phyloP scores from a whole-genome alignment of 2,888 invertebrate genomes.

The Pollenia labialis region DNA sequence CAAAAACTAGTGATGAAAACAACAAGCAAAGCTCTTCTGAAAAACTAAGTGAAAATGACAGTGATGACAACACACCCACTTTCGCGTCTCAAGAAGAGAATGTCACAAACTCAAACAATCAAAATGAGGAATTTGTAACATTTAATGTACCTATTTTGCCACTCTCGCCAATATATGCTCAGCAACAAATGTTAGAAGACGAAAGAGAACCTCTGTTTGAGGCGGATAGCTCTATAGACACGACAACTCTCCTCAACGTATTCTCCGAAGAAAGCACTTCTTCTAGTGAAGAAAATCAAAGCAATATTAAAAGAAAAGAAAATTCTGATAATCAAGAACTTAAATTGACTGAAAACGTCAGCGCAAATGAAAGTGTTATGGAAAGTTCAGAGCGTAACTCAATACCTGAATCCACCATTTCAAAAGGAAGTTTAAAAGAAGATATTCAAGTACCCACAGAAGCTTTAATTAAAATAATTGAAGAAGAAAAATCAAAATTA shows the following conservation, averaged over 20 bases:
- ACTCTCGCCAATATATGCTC: constrained; percentile 77
- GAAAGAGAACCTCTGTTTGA: constrained; percentile 76
- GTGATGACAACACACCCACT: constrained; percentile 1
- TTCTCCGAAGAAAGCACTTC: constrained; percentile 31
- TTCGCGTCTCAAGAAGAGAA: neutral
- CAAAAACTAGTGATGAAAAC: constrained; percentile 24
- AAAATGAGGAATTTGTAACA: constrained; percentile 74
- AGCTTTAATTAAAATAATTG: neutral
- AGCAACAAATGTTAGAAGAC: constrained; percentile 76
- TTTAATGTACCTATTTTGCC: constrained; percentile 75
- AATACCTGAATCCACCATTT: constrained; percentile 22
- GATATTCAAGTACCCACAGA: neutral
- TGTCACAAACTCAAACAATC: neutral
- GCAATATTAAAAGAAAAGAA: neutral
- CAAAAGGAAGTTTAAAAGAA: constrained; percentile 8
- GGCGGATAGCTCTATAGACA: constrained; percentile 34
- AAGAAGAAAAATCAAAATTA: constrained; percentile 33
- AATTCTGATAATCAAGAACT: neutral
- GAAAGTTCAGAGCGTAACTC: constrained; percentile 2
- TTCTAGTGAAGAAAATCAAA: constrained; percentile 5
- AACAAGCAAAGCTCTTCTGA: constrained; percentile 72
- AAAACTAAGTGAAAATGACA: constrained; percentile 66
- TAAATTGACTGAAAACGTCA: neutral
- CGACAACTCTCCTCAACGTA: constrained; percentile 28
- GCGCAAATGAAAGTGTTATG: neutral